Evolutionary conservation across 1,140 invertebrate genomes (phyloP).

Genomic region (Apolygus lucorum): DNA sequence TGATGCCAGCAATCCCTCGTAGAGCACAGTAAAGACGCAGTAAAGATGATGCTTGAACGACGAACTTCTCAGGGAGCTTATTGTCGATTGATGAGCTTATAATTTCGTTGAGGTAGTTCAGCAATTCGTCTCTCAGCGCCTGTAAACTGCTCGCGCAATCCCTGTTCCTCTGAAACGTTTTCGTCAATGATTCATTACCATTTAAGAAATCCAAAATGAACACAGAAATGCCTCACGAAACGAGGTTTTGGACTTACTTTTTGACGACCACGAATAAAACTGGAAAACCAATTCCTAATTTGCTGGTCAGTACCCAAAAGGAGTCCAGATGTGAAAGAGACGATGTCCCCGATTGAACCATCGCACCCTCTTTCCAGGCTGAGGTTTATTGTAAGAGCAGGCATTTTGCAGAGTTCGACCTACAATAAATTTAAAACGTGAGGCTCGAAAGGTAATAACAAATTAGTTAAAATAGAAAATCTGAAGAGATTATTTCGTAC

Average conservation of each 20-base stretch:
- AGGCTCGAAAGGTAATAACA: too few relatives aligned
- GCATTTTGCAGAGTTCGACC: conserved; percentile 79
- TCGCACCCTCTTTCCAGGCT: conserved; percentile 47
- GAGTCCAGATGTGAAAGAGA: conserved; percentile 85
- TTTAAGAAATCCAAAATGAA: not conserved
- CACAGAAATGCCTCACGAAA: too few relatives aligned
- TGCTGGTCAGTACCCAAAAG: conserved; percentile 83
- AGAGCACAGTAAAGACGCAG: conserved; percentile 84
- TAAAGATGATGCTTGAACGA: conserved; percentile 71
- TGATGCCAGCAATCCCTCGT: conserved; percentile 82
- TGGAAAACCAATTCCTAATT: conserved; percentile 83
- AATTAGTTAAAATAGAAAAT: too few relatives aligned
- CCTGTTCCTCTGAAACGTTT: conserved; percentile 51
- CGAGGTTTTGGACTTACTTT: too few relatives aligned
- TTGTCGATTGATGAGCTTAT: conserved; percentile 46
- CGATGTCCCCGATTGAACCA: conserved; percentile 42
- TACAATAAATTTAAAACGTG: too few relatives aligned
- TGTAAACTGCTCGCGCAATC: conserved; percentile 64
- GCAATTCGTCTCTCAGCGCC: conserved; percentile 65
- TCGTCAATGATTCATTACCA: not conserved
- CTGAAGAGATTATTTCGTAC: conserved; percentile 43
- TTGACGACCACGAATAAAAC: conserved; percentile 82
- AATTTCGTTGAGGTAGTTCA: conserved; percentile 49
- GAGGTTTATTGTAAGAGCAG: conserved; percentile 70
- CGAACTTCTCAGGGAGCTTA: conserved; percentile 53